Base-by-base conservation (phyloP, 2,113 vertebrate genomes). In the Albula glossodonta region DNA sequence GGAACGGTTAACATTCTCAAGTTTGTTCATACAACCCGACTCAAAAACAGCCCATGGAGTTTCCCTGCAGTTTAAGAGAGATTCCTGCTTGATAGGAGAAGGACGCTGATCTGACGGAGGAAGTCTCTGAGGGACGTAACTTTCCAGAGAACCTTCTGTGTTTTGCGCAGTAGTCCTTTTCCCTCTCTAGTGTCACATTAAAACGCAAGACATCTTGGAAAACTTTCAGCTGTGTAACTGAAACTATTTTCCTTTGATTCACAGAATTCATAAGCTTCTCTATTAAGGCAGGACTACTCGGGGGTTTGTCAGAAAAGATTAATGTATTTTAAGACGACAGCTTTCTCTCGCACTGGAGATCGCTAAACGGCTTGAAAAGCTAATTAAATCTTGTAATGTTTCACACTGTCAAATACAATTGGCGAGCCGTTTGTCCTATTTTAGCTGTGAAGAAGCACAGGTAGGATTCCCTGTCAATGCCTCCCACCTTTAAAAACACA, bases 1-100 rank as follows among this genome's bases (percentile, higher is more conserved):
- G 91, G 92, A 89, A 91, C 90, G 88, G 86, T 84, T 88, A 91
- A 91, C 85, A 91, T 88, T 89, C 5, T n/a, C 80, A 81, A 81
- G 80, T 89, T 90, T 84, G 89, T 89, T 92, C 88, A 89, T 83
- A 86, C 84, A 48, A 87, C 15, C 87, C 90, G 85, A 88, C 31
- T 66, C 60, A 31, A 74, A 56, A 74, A 31, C 9, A 8, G 22
- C 70, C 70, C 70, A 10, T 10, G 60, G 1, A 74, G n/a, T 74
- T 74, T 8, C 10, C 22, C 70, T n/a, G 70, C 70, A 74, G n/a
- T 74, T 74, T 74, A 74, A 31, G 70, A 1, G 22, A 7, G 70
- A 2, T n/a, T 74, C 70, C n/a, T 31, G 70, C 70, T 74, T 74
- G 70, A 74, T 10, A 31, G 8, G 70, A 22, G 31, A 31, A 31